phyloP scores from a whole-genome alignment of 2,888 invertebrate genomes.

The Hemicrepidius hirtus region DNA sequence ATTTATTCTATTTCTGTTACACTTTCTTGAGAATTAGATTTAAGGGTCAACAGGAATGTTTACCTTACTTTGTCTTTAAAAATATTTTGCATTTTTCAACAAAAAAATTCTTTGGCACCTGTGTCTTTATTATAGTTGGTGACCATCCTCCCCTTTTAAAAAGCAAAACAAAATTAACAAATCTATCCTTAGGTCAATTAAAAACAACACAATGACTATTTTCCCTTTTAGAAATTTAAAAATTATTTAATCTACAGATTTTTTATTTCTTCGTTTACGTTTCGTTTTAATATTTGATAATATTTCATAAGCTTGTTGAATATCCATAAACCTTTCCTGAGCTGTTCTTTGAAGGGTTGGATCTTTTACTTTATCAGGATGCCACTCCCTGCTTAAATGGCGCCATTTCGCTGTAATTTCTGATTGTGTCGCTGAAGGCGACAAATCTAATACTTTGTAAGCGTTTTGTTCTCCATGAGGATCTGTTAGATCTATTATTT shows the following conservation, averaged over 20 bases:
- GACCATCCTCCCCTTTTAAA: not conserved
- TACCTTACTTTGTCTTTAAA: too few species aligned
- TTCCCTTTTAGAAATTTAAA: constrained; percentile 4
- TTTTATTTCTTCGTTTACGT: constrained; percentile 83
- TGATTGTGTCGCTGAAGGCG: constrained; percentile 87
- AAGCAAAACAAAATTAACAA: not conserved
- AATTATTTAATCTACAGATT: constrained; percentile 69
- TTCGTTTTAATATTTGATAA: constrained; percentile 88
- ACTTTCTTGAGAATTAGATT: too few species aligned
- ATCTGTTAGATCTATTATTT: constrained; percentile 89
- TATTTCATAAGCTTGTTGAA: constrained; percentile 94
- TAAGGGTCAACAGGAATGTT: too few species aligned
- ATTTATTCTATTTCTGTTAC: too few species aligned
- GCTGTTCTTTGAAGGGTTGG: constrained; percentile 80
- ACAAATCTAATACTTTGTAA: constrained; percentile 86
- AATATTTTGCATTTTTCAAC: too few species aligned
- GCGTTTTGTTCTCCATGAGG: constrained; percentile 94
- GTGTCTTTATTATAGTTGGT: not conserved
- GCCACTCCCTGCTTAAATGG: constrained; percentile 87
- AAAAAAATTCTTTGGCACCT: too few species aligned
- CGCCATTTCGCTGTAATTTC: constrained; percentile 91
- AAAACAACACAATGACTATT: constrained; percentile 7
- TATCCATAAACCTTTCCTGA: constrained; percentile 92
- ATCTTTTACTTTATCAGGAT: constrained; percentile 94
- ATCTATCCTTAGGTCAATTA: not conserved